These are phyloP conservation scores for Machimus atricapillus DNA, from an alignment of 2,888 invertebrate species.

Conservation along the genomic window DNA sequence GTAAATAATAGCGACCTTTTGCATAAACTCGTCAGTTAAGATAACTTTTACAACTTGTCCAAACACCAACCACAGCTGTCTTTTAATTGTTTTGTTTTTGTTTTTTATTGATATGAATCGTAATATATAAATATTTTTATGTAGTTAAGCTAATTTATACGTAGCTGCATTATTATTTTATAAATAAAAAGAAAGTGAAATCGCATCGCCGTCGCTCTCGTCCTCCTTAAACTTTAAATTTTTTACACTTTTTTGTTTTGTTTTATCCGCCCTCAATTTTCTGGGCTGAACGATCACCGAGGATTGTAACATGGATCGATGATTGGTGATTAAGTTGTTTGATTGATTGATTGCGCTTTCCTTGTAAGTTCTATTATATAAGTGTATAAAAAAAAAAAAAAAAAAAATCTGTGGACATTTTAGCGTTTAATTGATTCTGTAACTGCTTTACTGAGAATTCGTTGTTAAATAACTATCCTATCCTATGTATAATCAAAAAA, in stretches of 20 bases:
- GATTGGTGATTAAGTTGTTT: neutral
- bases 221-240: neutral
- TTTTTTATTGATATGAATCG: conserved; percentile 34
- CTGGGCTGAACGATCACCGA: neutral
- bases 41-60: conserved; percentile 20
- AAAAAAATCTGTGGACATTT: neutral
- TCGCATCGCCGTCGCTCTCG: neutral
- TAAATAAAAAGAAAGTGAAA: conserved; percentile 28
- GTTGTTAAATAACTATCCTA: conserved; percentile 30
- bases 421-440: neutral
- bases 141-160: conserved; percentile 34
- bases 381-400: neutral
- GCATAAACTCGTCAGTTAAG: conserved; percentile 8
- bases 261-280: neutral
- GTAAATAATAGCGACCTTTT: conserved; percentile 16
- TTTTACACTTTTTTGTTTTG: neutral
- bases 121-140: conserved; percentile 32
- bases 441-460: conserved; percentile 26
- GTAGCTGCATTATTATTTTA: conserved; percentile 18
- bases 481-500: conserved; percentile 9
- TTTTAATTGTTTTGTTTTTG: conserved; percentile 40
- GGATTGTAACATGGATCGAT: neutral
- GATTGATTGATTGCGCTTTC: neutral
- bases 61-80: conserved; percentile 3
- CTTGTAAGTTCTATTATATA: neutral